A percentile compares a stretch with the other conserved stretches of the same genome.
phyloP scores from a whole-genome alignment of 2,888 invertebrate species.

The Proisotoma minuta region DNA sequence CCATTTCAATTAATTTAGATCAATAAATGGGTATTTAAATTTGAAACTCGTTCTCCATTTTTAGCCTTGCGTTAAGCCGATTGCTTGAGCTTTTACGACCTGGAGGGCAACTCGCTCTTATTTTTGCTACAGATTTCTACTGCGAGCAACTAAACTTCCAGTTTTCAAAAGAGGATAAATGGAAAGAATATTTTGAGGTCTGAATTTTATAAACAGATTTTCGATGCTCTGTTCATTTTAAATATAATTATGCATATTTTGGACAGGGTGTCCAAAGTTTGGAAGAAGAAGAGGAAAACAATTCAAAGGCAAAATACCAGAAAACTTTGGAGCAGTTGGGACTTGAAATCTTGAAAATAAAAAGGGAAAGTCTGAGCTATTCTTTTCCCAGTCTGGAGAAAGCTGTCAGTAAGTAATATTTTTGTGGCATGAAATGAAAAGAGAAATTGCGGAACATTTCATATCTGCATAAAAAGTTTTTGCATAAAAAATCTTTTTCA shows the following conservation, averaged over 20 bases:
- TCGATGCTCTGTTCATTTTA: no score
- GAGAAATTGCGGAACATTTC: no score
- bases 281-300: no score
- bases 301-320: no score
- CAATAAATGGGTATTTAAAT: no score
- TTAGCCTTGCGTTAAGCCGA: background rate
- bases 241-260: no score
- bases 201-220: no score
- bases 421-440: background rate
- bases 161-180: background rate
- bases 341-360: slow-evolving; percentile 24
- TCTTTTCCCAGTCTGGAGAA: slow-evolving; percentile 19
- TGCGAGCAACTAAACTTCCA: background rate
- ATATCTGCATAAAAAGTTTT: no score
- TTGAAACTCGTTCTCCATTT: no score
- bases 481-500: no score
- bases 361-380: slow-evolving; percentile 20
- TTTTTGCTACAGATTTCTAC: background rate
- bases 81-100: background rate
- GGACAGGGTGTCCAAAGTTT: no score
- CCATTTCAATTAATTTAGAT: no score
- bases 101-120: background rate
- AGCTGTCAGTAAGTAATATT: slow-evolving; percentile 16
- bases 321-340: slow-evolving; percentile 18
- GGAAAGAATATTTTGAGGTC: background rate